Conservation (phyloP, 2,113 vertebrate genomes). For the Antechinus stuartii region DNA sequence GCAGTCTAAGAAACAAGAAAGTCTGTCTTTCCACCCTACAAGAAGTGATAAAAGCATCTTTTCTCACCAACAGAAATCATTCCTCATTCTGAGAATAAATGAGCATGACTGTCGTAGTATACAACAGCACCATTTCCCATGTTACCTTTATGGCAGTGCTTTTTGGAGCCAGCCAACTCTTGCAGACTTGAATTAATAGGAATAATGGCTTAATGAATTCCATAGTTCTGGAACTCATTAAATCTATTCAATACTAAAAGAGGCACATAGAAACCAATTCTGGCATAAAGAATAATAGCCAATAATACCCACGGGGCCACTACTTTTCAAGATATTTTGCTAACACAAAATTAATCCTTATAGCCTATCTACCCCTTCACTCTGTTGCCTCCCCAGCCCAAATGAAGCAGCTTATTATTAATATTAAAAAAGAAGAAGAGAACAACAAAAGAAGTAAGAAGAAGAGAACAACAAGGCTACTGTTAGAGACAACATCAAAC, state of each 20-base stretch:
- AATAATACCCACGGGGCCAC: neutral
- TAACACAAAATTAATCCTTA: neutral
- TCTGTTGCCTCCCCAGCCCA: neutral
- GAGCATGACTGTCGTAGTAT: neutral
- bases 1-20: neutral
- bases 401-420: neutral
- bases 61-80: neutral
- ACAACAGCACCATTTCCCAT: neutral
- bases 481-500: neutral
- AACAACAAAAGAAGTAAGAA: neutral
- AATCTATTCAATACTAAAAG: neutral
- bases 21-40: neutral
- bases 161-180: neutral
- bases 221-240: constrained; percentile 9
- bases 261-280: neutral
- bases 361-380: neutral
- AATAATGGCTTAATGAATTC: neutral
- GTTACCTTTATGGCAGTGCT: constrained; percentile 4
- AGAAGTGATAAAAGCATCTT: neutral
- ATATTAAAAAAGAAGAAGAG: neutral
- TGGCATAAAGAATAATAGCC: neutral
- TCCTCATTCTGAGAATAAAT: neutral
- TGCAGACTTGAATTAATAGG: neutral
- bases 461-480: neutral
- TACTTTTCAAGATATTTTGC: neutral